Base-by-base conservation (phyloP, 2,797 vertebrate species). In the Characodon lateralis region DNA sequence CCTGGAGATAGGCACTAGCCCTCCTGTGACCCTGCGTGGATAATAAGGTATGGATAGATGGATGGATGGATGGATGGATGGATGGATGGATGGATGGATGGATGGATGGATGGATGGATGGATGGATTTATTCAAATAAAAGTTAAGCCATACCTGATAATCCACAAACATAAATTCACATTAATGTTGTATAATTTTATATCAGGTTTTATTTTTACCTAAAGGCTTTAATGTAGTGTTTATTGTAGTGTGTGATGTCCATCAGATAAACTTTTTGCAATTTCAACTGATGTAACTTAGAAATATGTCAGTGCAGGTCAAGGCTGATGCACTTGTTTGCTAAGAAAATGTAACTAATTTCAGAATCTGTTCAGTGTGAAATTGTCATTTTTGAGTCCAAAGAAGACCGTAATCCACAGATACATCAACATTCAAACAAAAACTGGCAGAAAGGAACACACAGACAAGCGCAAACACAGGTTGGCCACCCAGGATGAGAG, bases 401-500 rank as follows among this genome's bases (percentile, higher is more conserved):
- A 79, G 6, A 66, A 79, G 55, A 51, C 53, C 7, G 56, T 56
- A 55, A 39, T 71, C 78, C 56, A 58, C 75, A 71, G 73, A 81
- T 56, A 85, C 73, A 68, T 70, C 85, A 76, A 78, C 46, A 83
- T 76, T 73, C 77, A 83, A 81, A 83, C 61, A 84, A 16, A 84
- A 86, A 81, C 82, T 50, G n/a, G 28, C 79, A 78, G 24, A 70
- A 48, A 71, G 72, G 85, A 81, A 83, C 75, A 85, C 58, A 80
- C 76, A 79, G 71, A 85, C 78, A 81, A 24, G 35, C 76, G 79
- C 80, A 87, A 71, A 87, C 75, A 80, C 68, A 68, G 69, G 72
- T 39, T 82, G 95, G 88, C 95, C 95, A 96, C 95, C 95, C 95
- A 96, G 90, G 90, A 92, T 77, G 82, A 86, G 59, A 76, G 82